These are phyloP conservation scores for Vultur gryphus DNA, from an alignment of 2,797 vertebrate species.

Conservation along the genomic window DNA sequence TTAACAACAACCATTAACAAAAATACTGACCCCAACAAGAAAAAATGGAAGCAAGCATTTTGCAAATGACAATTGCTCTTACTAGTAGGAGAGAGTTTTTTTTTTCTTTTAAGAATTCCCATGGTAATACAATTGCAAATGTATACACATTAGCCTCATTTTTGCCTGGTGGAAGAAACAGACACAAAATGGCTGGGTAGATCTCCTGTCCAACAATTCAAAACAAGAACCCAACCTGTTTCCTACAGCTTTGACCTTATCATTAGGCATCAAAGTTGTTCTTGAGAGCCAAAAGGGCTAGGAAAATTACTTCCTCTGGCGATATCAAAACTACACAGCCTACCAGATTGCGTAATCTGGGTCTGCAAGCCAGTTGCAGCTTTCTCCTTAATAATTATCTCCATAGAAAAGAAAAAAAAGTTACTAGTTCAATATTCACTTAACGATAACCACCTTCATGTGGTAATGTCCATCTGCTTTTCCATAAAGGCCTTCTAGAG, in stretches of 20 bases:
- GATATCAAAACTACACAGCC: neutral
- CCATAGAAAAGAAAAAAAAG: neutral
- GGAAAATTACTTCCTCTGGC: neutral
- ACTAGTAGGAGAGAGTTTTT: neutral
- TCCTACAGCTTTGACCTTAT: neutral
- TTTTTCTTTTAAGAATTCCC: neutral
- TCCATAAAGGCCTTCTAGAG: neutral
- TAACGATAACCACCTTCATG: neutral
- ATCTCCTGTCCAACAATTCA: neutral
- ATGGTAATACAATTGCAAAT: neutral
- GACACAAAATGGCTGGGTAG: neutral
- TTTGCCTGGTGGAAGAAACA: neutral
- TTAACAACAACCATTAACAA: neutral
- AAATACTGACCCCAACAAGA: neutral
- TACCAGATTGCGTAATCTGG: accelerated
- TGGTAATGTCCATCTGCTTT: neutral
- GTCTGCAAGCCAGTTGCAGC: neutral
- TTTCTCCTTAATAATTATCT: neutral
- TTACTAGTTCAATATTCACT: neutral
- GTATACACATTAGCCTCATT: neutral
- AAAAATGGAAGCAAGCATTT: neutral
- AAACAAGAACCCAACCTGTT: neutral
- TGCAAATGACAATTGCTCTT: neutral
- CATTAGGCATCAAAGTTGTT: neutral
- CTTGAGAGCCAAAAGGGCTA: neutral